Evolutionary conservation across 2,888 invertebrate genomes (phyloP).

Genomic region (Drosophila silvestris): DNA sequence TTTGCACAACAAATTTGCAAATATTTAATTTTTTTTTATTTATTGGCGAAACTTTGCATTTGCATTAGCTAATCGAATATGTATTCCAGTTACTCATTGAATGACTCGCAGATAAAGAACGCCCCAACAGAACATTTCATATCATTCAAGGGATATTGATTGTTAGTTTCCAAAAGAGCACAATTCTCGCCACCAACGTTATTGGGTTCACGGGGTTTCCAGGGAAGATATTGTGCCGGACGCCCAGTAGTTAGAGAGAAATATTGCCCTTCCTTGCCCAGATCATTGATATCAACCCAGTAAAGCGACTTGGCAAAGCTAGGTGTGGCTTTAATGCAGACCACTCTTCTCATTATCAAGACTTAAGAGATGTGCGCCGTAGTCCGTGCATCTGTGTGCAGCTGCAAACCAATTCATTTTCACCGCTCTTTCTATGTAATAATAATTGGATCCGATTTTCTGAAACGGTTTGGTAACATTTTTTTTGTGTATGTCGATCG

Average conservation of each 20-base stretch:
- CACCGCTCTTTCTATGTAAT: fast-evolving
- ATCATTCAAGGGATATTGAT: not conserved
- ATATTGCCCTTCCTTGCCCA: not conserved
- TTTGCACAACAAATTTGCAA: not conserved
- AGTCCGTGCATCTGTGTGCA: not conserved
- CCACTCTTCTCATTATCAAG: not conserved
- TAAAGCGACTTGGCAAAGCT: not conserved
- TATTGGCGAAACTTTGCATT: not conserved
- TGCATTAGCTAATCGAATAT: not conserved
- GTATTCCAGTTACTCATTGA: slow-evolving; percentile 1
- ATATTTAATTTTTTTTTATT: not conserved
- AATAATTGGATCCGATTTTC: slow-evolving; percentile 1
- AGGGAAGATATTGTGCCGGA: slow-evolving; percentile 1
- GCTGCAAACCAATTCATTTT: not conserved
- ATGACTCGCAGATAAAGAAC: slow-evolving; percentile 33
- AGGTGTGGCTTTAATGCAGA: not conserved
- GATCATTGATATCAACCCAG: slow-evolving; percentile 36
- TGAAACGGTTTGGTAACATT: not conserved
- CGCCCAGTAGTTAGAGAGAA: slow-evolving; percentile 20
- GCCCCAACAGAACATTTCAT: fast-evolving
- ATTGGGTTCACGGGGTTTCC: slow-evolving; percentile 16
- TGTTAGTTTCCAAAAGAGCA: not conserved
- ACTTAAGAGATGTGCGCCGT: not conserved
- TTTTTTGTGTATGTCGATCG: not conserved
- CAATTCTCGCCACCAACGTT: slow-evolving; percentile 18